Conservation (phyloP, 2,888 invertebrate species). For the Epistrophe eligans region DNA sequence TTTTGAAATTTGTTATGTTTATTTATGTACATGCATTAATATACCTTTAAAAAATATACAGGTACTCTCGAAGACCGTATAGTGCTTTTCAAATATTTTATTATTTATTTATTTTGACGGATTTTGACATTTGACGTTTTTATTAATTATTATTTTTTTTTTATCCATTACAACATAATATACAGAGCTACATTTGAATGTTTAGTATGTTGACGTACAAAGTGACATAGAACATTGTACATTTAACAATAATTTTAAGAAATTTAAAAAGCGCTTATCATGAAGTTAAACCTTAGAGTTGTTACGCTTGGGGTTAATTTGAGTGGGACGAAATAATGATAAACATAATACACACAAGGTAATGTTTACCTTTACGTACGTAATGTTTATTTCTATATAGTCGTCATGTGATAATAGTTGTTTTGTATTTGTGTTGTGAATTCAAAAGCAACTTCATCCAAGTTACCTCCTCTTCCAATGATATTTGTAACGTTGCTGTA, state of each 20-base stretch:
- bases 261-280: neutral
- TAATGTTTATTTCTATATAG: no score
- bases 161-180: neutral
- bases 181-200: neutral
- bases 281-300: neutral
- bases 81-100: neutral
- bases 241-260: neutral
- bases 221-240: neutral
- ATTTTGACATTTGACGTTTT: slow-evolving; percentile 65
- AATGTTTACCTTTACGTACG: no score
- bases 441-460: no score
- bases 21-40: no score
- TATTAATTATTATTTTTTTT: slow-evolving; percentile 55
- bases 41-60: no score
- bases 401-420: no score
- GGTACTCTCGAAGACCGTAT: neutral
- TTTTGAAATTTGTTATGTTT: no score
- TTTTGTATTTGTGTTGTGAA: no score
- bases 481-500: no score
- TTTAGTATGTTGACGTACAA: neutral
- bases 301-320: neutral
- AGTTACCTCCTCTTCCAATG: no score
- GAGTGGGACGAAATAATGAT: neutral
- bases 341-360: no score
- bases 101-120: slow-evolving; percentile 53